These are phyloP conservation scores for Phoeniculus purpureus DNA, from an alignment of 2,797 vertebrate genomes.

Conservation along the genomic window DNA sequence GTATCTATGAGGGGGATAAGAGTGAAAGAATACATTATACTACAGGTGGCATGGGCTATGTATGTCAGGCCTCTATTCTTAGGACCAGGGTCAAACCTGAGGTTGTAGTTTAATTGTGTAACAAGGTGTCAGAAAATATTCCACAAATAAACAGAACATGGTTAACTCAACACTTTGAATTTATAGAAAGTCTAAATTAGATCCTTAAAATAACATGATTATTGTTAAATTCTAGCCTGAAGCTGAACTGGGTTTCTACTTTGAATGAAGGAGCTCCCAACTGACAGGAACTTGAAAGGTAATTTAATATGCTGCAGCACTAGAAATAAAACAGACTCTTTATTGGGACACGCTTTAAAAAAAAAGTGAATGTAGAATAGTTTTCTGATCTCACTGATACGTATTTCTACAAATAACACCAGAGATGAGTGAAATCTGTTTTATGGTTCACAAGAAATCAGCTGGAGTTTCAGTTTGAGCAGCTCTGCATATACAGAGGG, in stretches of 20 bases:
- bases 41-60: conserved; percentile 52
- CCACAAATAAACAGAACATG: conserved; percentile 83
- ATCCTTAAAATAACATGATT: conserved; percentile 81
- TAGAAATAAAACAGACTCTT: conserved; percentile 84
- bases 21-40: conserved; percentile 51
- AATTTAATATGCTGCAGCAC: conserved; percentile 76
- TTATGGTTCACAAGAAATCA: conserved; percentile 81
- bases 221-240: conserved; percentile 71
- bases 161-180: conserved; percentile 78
- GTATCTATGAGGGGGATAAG: conserved; percentile 1
- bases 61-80: conserved; percentile 68
- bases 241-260: conserved; percentile 75
- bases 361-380: conserved; percentile 63
- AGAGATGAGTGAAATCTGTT: conserved; percentile 81
- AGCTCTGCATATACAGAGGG: conserved; percentile 76
- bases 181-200: conserved; percentile 80
- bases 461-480: conserved; percentile 74
- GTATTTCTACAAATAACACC: conserved; percentile 71
- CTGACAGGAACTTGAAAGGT: conserved; percentile 85
- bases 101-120: conserved; percentile 81
- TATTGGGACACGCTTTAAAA: conserved; percentile 72
- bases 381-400: conserved; percentile 78
- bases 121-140: conserved; percentile 88
- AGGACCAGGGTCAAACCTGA: conserved; percentile 63
- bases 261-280: conserved; percentile 75